Evolutionary conservation across 2,888 invertebrate genomes (phyloP).

Genomic region (Bimastos eiseni): DNA sequence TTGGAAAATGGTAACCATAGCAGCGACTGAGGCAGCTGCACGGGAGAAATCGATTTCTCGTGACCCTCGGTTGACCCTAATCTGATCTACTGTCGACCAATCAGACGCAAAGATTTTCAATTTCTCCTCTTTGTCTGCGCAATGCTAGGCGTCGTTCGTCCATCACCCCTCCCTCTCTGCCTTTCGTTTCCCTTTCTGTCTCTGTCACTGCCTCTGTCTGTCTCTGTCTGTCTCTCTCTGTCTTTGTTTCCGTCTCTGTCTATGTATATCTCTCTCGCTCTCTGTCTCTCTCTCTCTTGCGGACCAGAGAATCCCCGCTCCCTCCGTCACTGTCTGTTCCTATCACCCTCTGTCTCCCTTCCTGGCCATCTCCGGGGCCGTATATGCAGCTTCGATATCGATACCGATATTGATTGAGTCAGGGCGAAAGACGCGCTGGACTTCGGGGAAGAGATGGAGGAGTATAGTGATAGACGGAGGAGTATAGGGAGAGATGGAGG

Average conservation of each 20-base stretch:
- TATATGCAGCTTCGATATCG: background rate
- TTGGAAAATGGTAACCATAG: slow-evolving; percentile 10
- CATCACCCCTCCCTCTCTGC: background rate
- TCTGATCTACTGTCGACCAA: slow-evolving; percentile 21
- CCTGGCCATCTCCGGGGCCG: background rate
- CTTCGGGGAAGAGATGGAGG: background rate
- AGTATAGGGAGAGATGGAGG: too few relatives aligned
- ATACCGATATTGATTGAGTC: slow-evolving; percentile 6
- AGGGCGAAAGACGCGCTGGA: background rate
- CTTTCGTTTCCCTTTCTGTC: background rate
- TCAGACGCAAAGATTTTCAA: slow-evolving; percentile 23
- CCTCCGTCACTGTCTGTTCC: background rate
- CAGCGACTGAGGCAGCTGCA: background rate
- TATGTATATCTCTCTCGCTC: too few relatives aligned
- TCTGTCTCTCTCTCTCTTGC: background rate
- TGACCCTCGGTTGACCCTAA: slow-evolving; percentile 10
- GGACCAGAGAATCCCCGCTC: background rate
- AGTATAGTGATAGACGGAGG: too few relatives aligned
- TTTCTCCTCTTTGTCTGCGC: slow-evolving; percentile 24
- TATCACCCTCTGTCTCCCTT: background rate
- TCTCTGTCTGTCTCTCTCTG: too few relatives aligned
- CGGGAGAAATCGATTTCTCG: slow-evolving; percentile 19
- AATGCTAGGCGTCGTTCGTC: background rate
- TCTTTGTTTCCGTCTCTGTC: too few relatives aligned
- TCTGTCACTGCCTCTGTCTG: too few relatives aligned